Base-by-base conservation (phyloP, 2,113 vertebrate genomes). In the Scopus umbretta region DNA sequence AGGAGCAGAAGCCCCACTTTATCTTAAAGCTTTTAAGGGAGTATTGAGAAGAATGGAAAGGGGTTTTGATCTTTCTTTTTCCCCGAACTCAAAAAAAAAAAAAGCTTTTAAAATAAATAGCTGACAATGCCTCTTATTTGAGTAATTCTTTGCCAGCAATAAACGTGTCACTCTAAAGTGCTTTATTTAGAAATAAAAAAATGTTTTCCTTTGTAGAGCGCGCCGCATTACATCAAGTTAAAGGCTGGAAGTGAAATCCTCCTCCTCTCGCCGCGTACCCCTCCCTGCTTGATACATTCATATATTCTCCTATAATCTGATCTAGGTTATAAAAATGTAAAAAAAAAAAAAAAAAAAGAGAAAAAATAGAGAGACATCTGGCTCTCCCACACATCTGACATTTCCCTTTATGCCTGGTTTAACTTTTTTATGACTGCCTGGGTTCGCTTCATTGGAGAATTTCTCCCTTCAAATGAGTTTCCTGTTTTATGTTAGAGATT, bases 61-160 rank as follows among this genome's bases (percentile, higher is more conserved):
- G 72, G 83, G 65, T 13, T 92, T 89, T 86, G 93, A 83, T 92
- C 87, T 74, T 67, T 53, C 66, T 43, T 45, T 50, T 61, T 43
- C 50, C 49, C 90, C 90, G 52, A 90, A 86, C 89, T 63, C 80
- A 36, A 34, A 38, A 74, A 76, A 81, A 71, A 80, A 71, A 71
- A 82, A 91, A 65, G 78, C 96, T 97, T 97, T 98, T 97, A 97
- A 97, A 98, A 98, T 97, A 98, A 98, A 97, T 95, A 98, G 96
- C 97, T 98, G 97, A 96, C 95, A 97, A 92, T 59, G n/a, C 88
- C 97, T 97, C 97, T 97, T 97, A 97, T 98, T 98, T 97, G 97
- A 98, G 96, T 97, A 97, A 98, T 98, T 97, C 97, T 96, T 97
- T 34, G 75, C 96, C 92, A 84, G 97, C 96, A 97, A 97, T 97